These are phyloP conservation scores for Apotomis turbidana DNA, from an alignment of 2,888 invertebrate species.

Conservation along the genomic window DNA sequence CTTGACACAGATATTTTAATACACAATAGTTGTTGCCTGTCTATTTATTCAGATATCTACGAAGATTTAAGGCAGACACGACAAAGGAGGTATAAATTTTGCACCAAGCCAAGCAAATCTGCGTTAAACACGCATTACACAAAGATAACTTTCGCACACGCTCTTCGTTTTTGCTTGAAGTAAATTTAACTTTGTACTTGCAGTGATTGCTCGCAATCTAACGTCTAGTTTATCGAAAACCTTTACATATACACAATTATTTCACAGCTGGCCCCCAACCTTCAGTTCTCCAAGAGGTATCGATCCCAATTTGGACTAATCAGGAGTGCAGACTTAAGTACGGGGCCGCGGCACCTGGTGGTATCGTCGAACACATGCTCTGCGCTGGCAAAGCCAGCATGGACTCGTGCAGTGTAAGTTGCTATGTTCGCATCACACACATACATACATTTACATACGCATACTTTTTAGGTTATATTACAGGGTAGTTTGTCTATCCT, in stretches of 20 bases:
- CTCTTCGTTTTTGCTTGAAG: too few relatives aligned
- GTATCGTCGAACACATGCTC: slow-evolving; percentile 93
- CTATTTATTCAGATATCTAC: too few relatives aligned
- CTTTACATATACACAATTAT: not conserved
- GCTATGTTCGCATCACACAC: slow-evolving; percentile 24
- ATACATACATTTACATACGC: not conserved
- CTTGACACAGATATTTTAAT: not conserved
- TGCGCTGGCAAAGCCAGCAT: slow-evolving; percentile 93
- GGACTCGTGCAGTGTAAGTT: slow-evolving; percentile 94
- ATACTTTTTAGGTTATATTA: too few relatives aligned
- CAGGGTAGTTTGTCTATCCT: too few relatives aligned
- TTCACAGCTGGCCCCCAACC: slow-evolving; percentile 91
- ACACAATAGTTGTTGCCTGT: too few relatives aligned
- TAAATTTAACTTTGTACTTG: too few relatives aligned
- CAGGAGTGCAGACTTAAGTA: slow-evolving; percentile 90
- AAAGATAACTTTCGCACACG: too few relatives aligned
- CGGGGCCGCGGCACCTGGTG: slow-evolving; percentile 93
- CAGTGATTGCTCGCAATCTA: too few relatives aligned
- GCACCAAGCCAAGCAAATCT: too few relatives aligned
- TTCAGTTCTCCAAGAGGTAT: slow-evolving; percentile 91
- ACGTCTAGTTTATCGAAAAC: not conserved
- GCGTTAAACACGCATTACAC: too few relatives aligned
- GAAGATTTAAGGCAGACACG: too few relatives aligned
- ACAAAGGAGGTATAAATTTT: too few relatives aligned
- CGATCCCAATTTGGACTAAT: slow-evolving; percentile 93